Evolutionary conservation across 2,888 invertebrate genomes (phyloP).

Genomic region (Antheraea yamamai): DNA sequence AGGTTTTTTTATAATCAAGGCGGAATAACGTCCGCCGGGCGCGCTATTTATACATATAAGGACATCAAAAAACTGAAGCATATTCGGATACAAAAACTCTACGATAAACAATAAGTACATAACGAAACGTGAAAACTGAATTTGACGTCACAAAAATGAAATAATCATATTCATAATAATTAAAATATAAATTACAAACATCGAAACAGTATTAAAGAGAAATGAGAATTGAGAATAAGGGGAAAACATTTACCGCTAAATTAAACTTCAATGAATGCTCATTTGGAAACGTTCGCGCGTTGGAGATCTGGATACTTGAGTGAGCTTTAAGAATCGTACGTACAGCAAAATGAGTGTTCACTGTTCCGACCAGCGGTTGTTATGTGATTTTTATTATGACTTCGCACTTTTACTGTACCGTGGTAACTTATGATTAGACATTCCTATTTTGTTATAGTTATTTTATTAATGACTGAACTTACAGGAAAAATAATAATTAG

Average conservation of each 20-base stretch:
- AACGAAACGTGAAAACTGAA: too few relatives aligned
- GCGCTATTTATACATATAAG: too few relatives aligned
- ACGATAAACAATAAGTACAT: too few relatives aligned
- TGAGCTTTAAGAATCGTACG: background rate
- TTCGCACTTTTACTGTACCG: background rate
- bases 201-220: background rate
- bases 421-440: background rate
- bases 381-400: background rate
- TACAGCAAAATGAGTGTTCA: background rate
- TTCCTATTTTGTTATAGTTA: too few relatives aligned
- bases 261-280: constrained; percentile 9
- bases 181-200: background rate
- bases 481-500: too few relatives aligned
- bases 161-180: background rate
- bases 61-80: too few relatives aligned
- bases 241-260: constrained; percentile 12
- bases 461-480: too few relatives aligned
- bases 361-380: background rate
- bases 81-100: too few relatives aligned
- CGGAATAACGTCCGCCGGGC: too few relatives aligned
- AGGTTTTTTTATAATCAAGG: too few relatives aligned
- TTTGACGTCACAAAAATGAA: background rate
- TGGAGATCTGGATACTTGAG: background rate
- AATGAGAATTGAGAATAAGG: background rate
- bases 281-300: background rate